Evolutionary conservation across 37 sponge, comb jelly and placozoan species (phyloP).

Genomic region (Ianthella basta): DNA sequence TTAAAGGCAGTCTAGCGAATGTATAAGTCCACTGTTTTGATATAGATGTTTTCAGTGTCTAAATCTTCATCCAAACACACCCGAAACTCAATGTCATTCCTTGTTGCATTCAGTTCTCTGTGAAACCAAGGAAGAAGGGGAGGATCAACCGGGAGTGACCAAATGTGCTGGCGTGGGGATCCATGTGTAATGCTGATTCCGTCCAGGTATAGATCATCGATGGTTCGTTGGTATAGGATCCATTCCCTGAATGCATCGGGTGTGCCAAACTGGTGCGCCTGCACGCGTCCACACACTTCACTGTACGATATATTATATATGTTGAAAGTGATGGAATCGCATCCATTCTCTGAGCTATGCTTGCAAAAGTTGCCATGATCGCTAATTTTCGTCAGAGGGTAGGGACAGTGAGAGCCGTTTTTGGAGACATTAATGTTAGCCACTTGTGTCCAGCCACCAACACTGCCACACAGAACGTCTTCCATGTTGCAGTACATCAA

Average conservation of each 20-base stretch:
- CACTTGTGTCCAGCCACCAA: background rate
- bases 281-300: background rate
- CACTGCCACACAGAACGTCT: background rate
- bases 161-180: background rate
- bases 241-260: background rate
- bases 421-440: background rate
- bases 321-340: background rate
- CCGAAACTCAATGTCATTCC: background rate
- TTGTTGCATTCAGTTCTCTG: background rate
- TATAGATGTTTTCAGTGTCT: background rate
- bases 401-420: background rate
- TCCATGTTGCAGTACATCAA: slow-evolving; percentile 2
- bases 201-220: background rate
- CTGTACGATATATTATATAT: background rate
- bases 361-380: background rate
- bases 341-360: background rate
- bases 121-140: background rate
- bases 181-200: background rate
- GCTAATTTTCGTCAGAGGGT: background rate
- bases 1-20: background rate
- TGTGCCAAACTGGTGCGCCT: background rate
- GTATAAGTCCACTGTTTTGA: background rate
- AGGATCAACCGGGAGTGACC: background rate
- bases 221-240: background rate
- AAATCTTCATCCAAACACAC: background rate